Evolutionary conservation across 2,797 vertebrate genomes (phyloP).

Genomic region (Lutjanus argentimaculatus): DNA sequence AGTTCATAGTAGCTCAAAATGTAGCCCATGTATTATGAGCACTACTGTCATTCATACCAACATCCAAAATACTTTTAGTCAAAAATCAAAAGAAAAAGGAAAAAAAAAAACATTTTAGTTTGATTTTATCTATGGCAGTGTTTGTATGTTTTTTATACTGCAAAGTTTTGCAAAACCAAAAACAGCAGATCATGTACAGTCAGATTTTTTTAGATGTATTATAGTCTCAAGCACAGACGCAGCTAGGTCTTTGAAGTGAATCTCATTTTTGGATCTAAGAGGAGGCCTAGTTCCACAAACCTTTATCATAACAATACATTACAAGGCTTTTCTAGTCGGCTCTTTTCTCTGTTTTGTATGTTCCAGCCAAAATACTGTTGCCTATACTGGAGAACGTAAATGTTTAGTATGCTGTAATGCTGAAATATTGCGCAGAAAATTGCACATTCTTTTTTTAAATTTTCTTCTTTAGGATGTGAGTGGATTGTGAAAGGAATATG

Average conservation of each 20-base stretch:
- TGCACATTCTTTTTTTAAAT: conserved; percentile 71
- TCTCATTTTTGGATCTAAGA: conserved; percentile 32
- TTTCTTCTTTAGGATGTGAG: conserved; percentile 35
- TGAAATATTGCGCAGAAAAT: conserved; percentile 62
- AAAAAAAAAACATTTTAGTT: conserved; percentile 28
- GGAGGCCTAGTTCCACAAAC: conserved; percentile 21
- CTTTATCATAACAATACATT: conserved; percentile 42
- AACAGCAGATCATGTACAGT: conserved; percentile 54
- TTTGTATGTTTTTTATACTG: conserved; percentile 75
- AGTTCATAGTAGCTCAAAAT: conserved; percentile 42
- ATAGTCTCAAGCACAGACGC: conserved; percentile 52
- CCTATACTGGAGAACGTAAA: conserved; percentile 35
- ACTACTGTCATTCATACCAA: conserved; percentile 34
- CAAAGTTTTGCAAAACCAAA: conserved; percentile 59
- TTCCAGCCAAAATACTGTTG: conserved; percentile 68
- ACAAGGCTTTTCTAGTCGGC: conserved; percentile 52
- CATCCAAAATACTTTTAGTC: conserved; percentile 39
- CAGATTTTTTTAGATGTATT: conserved; percentile 53
- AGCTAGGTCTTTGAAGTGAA: conserved; percentile 27
- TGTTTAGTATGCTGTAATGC: conserved; percentile 45
- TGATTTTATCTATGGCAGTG: conserved; percentile 43
- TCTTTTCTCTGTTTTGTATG: conserved; percentile 61
- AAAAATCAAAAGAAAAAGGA: not conserved
- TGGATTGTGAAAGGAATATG: conserved; percentile 31
- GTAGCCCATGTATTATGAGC: conserved; percentile 36